These are phyloP conservation scores for Torymus texanus DNA, from an alignment of 2,888 invertebrate genomes.

Conservation along the genomic window DNA sequence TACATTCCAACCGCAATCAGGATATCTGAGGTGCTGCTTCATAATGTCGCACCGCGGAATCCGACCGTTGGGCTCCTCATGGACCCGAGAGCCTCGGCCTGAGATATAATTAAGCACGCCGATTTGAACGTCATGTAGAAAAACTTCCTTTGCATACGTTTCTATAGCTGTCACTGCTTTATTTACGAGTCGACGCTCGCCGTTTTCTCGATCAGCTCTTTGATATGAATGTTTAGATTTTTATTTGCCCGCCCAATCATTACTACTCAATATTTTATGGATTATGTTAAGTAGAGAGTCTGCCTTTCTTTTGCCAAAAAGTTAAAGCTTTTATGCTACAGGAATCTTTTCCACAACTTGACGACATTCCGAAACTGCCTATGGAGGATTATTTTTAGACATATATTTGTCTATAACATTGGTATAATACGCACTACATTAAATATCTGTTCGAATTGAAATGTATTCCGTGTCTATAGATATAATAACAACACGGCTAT, in stretches of 20 bases:
- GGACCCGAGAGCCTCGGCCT: too few species aligned
- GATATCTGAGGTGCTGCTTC: background rate
- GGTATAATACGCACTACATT: too few species aligned
- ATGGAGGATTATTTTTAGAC: too few species aligned
- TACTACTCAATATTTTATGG: slow-evolving; percentile 39
- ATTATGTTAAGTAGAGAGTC: slow-evolving; percentile 8
- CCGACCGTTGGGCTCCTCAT: background rate
- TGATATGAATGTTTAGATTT: slow-evolving; percentile 42
- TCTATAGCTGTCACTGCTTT: slow-evolving; percentile 28
- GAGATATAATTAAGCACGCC: slow-evolving; percentile 30
- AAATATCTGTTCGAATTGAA: too few species aligned
- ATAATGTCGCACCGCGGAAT: slow-evolving; percentile 17
- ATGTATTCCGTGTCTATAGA: too few species aligned
- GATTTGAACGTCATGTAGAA: slow-evolving; percentile 39
- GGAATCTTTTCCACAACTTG: too few species aligned
- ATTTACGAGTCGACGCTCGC: slow-evolving; percentile 23
- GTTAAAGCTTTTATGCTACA: too few species aligned
- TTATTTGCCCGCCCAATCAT: slow-evolving; percentile 17
- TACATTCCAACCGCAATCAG: slow-evolving; percentile 35
- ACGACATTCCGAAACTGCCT: too few species aligned
- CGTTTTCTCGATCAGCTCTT: slow-evolving; percentile 29
- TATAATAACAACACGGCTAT: too few species aligned
- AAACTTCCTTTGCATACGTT: slow-evolving; percentile 32
- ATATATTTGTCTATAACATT: too few species aligned
- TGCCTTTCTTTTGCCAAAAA: background rate